These are phyloP conservation scores for Danio jaintianensis DNA, from an alignment of 2,797 vertebrate species.

Conservation along the genomic window DNA sequence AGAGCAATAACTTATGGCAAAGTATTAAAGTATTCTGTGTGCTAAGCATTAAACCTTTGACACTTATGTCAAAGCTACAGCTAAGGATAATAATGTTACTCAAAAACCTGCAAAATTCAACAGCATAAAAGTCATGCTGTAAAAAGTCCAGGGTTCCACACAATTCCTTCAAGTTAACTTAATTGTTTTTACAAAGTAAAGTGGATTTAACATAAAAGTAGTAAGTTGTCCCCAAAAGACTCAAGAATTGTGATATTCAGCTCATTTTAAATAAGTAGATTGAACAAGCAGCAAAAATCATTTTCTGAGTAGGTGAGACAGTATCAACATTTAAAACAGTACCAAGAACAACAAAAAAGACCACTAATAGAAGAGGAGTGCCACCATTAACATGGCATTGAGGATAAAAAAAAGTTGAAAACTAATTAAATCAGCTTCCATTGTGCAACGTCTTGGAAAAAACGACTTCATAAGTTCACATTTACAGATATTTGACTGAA, in stretches of 20 bases:
- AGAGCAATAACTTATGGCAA: constrained; percentile 11
- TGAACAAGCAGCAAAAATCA: too few relatives aligned
- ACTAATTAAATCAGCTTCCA: neutral
- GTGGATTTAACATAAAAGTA: too few relatives aligned
- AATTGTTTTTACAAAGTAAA: too few relatives aligned
- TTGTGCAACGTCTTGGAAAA: neutral
- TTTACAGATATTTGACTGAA: too few relatives aligned
- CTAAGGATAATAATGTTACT: neutral
- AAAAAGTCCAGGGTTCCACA: too few relatives aligned
- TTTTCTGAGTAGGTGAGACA: too few relatives aligned
- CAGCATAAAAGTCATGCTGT: constrained; percentile 7
- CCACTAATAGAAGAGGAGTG: neutral
- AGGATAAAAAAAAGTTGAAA: neutral
- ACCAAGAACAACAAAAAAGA: neutral
- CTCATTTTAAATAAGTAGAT: too few relatives aligned
- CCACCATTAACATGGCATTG: neutral
- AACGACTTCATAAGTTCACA: neutral
- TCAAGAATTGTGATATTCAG: too few relatives aligned
- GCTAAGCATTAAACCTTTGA: constrained; percentile 4
- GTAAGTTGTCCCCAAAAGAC: too few relatives aligned
- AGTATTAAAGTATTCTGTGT: constrained; percentile 16
- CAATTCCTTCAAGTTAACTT: too few relatives aligned
- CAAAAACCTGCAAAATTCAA: neutral
- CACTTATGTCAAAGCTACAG: neutral
- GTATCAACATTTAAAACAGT: neutral